Conservation (phyloP, 2,888 invertebrate species). For the Leuctra nigra region DNA sequence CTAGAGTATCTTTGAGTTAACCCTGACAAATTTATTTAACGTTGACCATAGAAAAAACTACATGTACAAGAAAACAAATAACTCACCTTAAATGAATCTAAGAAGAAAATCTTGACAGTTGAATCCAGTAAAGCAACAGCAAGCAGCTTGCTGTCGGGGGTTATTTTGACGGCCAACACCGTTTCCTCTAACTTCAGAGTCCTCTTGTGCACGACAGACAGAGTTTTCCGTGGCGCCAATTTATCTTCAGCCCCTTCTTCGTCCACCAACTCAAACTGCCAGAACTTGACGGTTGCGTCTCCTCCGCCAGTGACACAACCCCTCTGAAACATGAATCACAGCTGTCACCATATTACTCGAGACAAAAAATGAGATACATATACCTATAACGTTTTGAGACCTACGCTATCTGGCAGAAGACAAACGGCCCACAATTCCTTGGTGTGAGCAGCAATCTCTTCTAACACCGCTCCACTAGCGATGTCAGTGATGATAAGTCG, state of each 20-base stretch:
- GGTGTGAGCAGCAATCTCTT: conserved; percentile 65
- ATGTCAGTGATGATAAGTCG: conserved; percentile 76
- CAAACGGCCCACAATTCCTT: conserved; percentile 74
- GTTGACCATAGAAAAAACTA: no score
- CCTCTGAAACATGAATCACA: conserved; percentile 45
- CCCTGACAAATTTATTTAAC: no score
- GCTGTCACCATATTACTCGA: not conserved
- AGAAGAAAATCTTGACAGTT: conserved; percentile 91
- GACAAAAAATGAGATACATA: not conserved
- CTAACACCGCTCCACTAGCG: conserved; percentile 70
- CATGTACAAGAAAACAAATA: no score
- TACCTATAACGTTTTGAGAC: no score
- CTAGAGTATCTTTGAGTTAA: no score
- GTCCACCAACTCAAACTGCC: conserved; percentile 83
- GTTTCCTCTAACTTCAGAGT: conserved; percentile 83
- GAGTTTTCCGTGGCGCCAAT: conserved; percentile 50
- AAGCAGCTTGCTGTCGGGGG: conserved; percentile 79
- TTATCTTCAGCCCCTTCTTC: conserved; percentile 45
- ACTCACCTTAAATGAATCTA: conserved; percentile 83
- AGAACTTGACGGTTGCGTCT: conserved; percentile 87
- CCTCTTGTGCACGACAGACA: conserved; percentile 70
- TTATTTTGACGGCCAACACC: conserved; percentile 74
- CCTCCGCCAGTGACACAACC: conserved; percentile 81
- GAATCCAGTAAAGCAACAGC: conserved; percentile 87
- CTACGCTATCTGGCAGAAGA: conserved; percentile 59